These are phyloP conservation scores for Agapornis roseicollis DNA, from an alignment of 2,113 vertebrate genomes.

Conservation along the genomic window DNA sequence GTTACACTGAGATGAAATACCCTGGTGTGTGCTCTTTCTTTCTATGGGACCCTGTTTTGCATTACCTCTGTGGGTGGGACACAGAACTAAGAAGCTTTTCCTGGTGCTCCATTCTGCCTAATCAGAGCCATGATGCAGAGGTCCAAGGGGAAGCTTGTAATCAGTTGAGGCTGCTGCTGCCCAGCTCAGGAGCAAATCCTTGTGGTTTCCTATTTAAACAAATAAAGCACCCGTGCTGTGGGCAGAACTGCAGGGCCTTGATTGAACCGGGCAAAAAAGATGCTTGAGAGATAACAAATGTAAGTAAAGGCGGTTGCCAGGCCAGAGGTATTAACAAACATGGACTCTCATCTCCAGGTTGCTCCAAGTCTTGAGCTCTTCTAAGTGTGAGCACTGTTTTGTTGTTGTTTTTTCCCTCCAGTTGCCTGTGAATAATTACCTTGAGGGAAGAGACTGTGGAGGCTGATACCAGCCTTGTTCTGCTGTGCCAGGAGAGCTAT, in stretches of 20 bases:
- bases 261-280: neutral
- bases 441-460: neutral
- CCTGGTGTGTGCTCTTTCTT: neutral
- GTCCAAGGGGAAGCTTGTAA: neutral
- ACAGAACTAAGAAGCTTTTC: neutral
- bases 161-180: neutral
- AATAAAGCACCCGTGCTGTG: neutral
- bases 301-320: neutral
- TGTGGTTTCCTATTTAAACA: neutral
- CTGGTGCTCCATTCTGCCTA: neutral
- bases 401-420: accelerated
- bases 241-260: neutral
- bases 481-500: neutral
- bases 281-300: neutral
- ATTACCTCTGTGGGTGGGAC: neutral
- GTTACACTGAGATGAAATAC: neutral
- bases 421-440: neutral
- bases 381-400: neutral
- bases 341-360: neutral
- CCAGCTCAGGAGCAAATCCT: neutral
- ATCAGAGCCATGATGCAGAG: neutral
- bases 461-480: neutral
- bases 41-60: accelerated
- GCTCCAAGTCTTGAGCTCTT: neutral
- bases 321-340: neutral